phyloP scores from a whole-genome alignment of 2,797 vertebrate species.

The Bufotes viridis region DNA sequence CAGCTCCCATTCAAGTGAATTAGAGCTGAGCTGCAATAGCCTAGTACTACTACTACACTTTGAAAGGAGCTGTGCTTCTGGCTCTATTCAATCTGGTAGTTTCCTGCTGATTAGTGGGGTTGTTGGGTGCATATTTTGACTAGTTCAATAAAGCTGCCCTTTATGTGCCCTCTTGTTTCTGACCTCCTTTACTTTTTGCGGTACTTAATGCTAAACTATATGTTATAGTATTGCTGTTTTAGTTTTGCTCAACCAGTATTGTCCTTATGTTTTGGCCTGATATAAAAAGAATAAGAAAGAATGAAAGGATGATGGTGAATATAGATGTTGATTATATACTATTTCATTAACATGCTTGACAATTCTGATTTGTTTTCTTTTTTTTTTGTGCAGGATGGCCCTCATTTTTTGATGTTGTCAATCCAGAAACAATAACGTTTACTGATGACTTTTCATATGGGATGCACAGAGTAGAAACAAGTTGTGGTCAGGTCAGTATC shows the following conservation, averaged over 20 bases:
- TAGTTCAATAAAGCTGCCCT: background rate
- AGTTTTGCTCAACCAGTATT: background rate
- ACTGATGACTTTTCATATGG: slow-evolving; percentile 90
- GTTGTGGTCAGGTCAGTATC: slow-evolving; percentile 89
- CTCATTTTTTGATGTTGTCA: slow-evolving; percentile 89
- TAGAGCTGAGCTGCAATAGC: too few relatives aligned
- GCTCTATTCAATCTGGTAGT: too few relatives aligned
- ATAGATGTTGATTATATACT: background rate
- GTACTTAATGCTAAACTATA: background rate
- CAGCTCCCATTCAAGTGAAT: too few relatives aligned
- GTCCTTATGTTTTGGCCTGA: background rate
- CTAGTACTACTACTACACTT: too few relatives aligned
- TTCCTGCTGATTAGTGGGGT: too few relatives aligned
- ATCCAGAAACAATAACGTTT: slow-evolving; percentile 77
- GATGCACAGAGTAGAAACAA: slow-evolving; percentile 91
- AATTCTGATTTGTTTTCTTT: background rate
- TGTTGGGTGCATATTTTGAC: too few relatives aligned
- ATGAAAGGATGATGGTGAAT: background rate
- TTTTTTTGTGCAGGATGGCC: slow-evolving; percentile 86
- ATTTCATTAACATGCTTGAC: background rate
- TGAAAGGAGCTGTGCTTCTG: too few relatives aligned
- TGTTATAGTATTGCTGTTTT: background rate
- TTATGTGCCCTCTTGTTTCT: background rate
- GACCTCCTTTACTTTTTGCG: background rate
- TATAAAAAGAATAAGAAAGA: background rate